Evolutionary conservation across 2,797 vertebrate genomes (phyloP), one percentile per base, ranked within the genome.

Genomic region (Otolemur crassicaudatus): DNA sequence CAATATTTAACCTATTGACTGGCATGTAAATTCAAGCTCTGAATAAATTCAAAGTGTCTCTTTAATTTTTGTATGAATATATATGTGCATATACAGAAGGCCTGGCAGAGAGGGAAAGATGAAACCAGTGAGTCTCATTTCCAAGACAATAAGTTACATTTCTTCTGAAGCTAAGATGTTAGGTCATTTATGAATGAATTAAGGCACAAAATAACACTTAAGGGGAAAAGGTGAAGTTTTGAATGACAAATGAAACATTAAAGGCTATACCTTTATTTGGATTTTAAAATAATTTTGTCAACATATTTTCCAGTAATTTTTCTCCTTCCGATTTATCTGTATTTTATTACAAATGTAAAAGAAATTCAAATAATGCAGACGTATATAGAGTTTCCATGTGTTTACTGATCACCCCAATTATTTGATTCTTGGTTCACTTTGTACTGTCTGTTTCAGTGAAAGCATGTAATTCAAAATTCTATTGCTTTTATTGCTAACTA

Each of bases 291-390:
- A 58, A 75, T 70, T 75, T 75, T 75, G 11, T 43, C n/a, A 60
- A 19, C 17, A 56, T 60, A 80, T 61, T 97, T 83, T 72, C 12
- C 7, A 79, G 67, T 63, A 14, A 23, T 37, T 88, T 85, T 75
- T 87, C 43, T 87, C 65, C 40, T 85, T 77, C 91, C 82, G 61
- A n/a, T 29, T 60, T 79, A 37, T 37, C 25, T 89, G 1, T 23
- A 19, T 94, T 96, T 93, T 27, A 87, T 73, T 67, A 61, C 12
- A 85, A 88, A 88, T 75, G 0, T 40, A 63, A 76, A 75, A 89
- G 34, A 69, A 20, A 72, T n/a, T 58, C 19, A 89, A 67, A 60
- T 63, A 31, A 69, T 23, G 20, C 0, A 11, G 7, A 82, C 72
- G 7, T 60, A 0, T 14, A 11, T 46, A 34, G 23, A 72, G 22